Evolutionary conservation across 2,888 invertebrate species (phyloP).

Genomic region (Rotaria sp.): DNA sequence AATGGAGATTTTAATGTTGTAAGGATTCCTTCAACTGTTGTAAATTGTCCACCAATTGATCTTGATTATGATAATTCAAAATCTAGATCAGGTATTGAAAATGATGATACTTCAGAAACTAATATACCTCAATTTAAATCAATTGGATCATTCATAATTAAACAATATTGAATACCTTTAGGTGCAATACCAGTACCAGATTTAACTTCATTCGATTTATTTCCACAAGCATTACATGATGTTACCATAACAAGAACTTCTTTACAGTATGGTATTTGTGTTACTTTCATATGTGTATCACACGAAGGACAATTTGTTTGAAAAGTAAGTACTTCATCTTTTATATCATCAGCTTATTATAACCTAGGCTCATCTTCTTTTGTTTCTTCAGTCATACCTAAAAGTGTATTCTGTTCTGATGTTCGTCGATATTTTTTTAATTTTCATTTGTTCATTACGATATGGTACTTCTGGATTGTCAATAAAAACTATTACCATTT

Average conservation of each 20-base stretch:
- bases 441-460: constrained; percentile 60
- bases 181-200: constrained; percentile 80
- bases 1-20: constrained; percentile 66
- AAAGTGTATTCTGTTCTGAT: constrained; percentile 83
- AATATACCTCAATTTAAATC: constrained; percentile 87
- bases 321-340: constrained; percentile 17
- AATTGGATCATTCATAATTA: constrained; percentile 64
- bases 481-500: constrained; percentile 89
- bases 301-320: constrained; percentile 72
- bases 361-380: constrained; percentile 36
- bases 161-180: constrained; percentile 69
- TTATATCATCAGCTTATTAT: constrained; percentile 31
- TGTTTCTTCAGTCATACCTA: constrained; percentile 57
- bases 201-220: constrained; percentile 89
- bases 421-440: constrained; percentile 74
- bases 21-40: constrained; percentile 84
- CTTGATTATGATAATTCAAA: constrained; percentile 68
- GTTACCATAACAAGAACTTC: constrained; percentile 94
- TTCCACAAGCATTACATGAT: constrained; percentile 78
- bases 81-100: constrained; percentile 78
- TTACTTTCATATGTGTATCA: constrained; percentile 78
- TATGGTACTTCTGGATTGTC: constrained; percentile 68
- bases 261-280: constrained; percentile 88
- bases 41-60: constrained; percentile 82
- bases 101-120: constrained; percentile 76